Evolutionary conservation across 2,113 vertebrate species (phyloP), one percentile per base, ranked within the genome.

Genomic region (Tympanuchus pallidicinctus): DNA sequence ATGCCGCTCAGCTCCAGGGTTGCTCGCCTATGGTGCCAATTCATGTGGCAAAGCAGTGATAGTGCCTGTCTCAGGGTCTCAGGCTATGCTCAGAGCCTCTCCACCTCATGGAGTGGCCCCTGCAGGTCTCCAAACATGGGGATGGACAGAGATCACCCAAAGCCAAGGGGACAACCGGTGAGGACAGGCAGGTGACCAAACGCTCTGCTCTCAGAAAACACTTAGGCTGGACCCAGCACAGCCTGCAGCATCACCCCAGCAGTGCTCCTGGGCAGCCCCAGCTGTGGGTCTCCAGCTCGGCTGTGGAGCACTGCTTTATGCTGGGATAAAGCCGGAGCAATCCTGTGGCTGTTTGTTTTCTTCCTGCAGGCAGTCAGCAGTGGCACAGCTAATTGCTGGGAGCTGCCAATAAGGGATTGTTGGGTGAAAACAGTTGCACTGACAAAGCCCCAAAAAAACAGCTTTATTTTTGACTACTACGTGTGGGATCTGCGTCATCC

Each of bases 391-490:
- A 77, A 80, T 56, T 88, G 88, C 85, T 56, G 56, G 38, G 30
- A 76, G 60, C 45, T 36, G 11, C 76, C 76, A 54, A 22, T 47
- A 30, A 92, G 67, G 36, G 60, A 76, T 32, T 25, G 40, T 48
- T 8, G 63, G 45, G 72, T 76, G 43, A 48, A 82, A 91, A 73
- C 42, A 34, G 38, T 50, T 84, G 59, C 71, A 72, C 66, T 25
- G 60, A 30, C 57, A 80, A 88, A 64, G 69, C 18, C 45, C 54
- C 82, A 25, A 2, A 10, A 10, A n/a, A 93, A 91, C 54, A 40
- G 54, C n/a, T 84, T 81, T 81, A 90, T 93, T 96, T 94, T 79
- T 91, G 86, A 78, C 87, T 72, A 78, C 64, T 83, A 6, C 64
- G 8, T 1, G 8, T 63, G 92, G 86, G 61, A 89, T 77, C 45